Evolutionary conservation across 2,797 vertebrate species (phyloP), one percentile per base, ranked within the genome.

Genomic region (Moxostoma hubbsi): DNA sequence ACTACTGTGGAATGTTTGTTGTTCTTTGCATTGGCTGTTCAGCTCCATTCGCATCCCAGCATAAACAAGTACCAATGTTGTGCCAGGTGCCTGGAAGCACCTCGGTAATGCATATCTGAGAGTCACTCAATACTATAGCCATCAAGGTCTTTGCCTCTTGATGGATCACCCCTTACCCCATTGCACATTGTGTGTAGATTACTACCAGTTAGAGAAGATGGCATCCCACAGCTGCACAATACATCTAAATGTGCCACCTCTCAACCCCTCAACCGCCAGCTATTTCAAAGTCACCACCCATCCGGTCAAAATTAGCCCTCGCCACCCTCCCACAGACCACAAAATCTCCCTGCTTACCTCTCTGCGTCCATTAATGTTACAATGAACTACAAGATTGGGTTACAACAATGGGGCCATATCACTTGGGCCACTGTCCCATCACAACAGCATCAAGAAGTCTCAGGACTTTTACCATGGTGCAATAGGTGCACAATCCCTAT

Each of bases 151-250:
- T 77, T 61, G 69, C 65, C 77, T 70, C 58, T 67, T 87, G 84
- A 83, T 83, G 82, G 83, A 84, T 85, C 64, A 46, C 85, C 58
- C 58, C 79, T 81, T 75, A 72, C 69, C 65, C 81, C 76, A 78
- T 72, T 73, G 24, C 71, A 77, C 85, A 88, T 87, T 86, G 84
- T 90, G 74, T 83, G 82, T 55, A 84, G 86, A 87, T 90, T 84
- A 85, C 84, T 82, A 79, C 81, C 83, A 88, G 85, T 87, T 87
- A 87, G 83, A 65, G 81, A 74, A 79, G 87, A 85, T 83, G 80
- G 82, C 84, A 80, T 84, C 80, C 80, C 86, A 82, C 89, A 88
- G 89, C 85, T 89, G 86, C 87, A 79, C 68, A 64, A 63, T 79
- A 72, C 82, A 75, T 83, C 77, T 82, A 83, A 83, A 85, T 85